Percentiles rank a stretch among this genome's conserved stretches.
phyloP scores from a whole-genome alignment of 2,797 vertebrate species.

The Sebastes itinus region DNA sequence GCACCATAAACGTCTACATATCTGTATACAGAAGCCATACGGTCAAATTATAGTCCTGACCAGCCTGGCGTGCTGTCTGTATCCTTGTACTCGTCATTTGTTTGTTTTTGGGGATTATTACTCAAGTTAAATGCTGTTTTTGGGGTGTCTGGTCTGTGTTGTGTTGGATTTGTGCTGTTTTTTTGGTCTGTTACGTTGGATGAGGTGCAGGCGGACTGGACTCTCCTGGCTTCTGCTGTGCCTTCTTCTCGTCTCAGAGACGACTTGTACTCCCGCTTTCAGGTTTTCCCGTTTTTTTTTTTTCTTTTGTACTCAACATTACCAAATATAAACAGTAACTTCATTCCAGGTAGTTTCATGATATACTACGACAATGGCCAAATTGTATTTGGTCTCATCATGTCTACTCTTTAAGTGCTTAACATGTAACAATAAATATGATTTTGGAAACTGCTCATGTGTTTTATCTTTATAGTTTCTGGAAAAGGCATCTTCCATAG shows the following conservation, averaged over 20 bases:
- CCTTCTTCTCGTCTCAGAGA: conserved; percentile 67
- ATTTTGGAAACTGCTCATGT: conserved; percentile 47
- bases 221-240: conserved; percentile 74
- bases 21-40: conserved; percentile 62
- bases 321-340: conserved; percentile 70
- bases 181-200: conserved; percentile 52
- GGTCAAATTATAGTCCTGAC: conserved; percentile 43
- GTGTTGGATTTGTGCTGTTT: conserved; percentile 25
- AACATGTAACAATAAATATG: conserved; percentile 80
- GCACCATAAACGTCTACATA: conserved; percentile 51
- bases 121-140: conserved; percentile 60
- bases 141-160: conserved; percentile 42
- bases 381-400: conserved; percentile 84
- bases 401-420: conserved; percentile 75
- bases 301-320: conserved; percentile 70
- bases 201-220: conserved; percentile 64
- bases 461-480: conserved; percentile 13
- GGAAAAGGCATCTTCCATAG: background rate
- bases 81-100: conserved; percentile 58
- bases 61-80: conserved; percentile 56
- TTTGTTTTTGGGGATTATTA: conserved; percentile 58
- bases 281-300: conserved; percentile 43
- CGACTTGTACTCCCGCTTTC: conserved; percentile 56
- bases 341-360: conserved; percentile 74
- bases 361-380: conserved; percentile 73